Percentiles rank a stretch among this genome's conserved stretches.
Evolutionary conservation across 2,797 vertebrate genomes (phyloP).

Genomic region (Pseudochirops cupreus): DNA sequence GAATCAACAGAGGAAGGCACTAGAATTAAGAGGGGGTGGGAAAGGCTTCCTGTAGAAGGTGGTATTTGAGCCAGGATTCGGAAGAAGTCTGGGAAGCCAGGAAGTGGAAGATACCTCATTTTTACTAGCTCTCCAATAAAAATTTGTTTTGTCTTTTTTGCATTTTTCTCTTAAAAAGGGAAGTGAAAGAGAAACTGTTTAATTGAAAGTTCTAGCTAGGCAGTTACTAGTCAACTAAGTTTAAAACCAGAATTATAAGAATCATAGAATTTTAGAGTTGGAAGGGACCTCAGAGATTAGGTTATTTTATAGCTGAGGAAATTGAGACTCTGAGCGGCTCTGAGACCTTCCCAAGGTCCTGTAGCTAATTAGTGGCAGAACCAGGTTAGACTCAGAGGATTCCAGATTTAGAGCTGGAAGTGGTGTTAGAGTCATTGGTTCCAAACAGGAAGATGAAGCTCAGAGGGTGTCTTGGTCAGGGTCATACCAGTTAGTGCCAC

Average conservation of each 20-base stretch:
- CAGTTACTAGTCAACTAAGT: neutral
- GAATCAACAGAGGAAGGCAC: neutral
- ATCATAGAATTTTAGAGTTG: neutral
- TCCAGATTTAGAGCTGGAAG: neutral
- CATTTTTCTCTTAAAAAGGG: neutral
- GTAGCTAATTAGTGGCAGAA: neutral
- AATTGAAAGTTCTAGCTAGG: neutral
- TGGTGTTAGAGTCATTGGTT: neutral
- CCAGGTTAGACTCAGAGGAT: neutral
- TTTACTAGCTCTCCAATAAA: neutral
- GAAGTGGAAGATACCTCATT: neutral
- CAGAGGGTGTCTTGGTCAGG: neutral
- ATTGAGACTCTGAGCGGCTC: neutral
- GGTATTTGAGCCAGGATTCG: neutral
- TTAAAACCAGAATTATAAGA: neutral
- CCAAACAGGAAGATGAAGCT: neutral
- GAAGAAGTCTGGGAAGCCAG: neutral
- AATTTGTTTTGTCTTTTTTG: neutral
- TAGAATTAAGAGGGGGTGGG: neutral
- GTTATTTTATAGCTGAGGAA: neutral
- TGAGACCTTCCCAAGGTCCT: neutral
- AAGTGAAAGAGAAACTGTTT: neutral
- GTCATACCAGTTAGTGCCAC: neutral
- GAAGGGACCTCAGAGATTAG: neutral
- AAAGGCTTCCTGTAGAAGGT: neutral